Conservation (phyloP, 2,113 vertebrate genomes). For the Gracilinanus agilis region DNA sequence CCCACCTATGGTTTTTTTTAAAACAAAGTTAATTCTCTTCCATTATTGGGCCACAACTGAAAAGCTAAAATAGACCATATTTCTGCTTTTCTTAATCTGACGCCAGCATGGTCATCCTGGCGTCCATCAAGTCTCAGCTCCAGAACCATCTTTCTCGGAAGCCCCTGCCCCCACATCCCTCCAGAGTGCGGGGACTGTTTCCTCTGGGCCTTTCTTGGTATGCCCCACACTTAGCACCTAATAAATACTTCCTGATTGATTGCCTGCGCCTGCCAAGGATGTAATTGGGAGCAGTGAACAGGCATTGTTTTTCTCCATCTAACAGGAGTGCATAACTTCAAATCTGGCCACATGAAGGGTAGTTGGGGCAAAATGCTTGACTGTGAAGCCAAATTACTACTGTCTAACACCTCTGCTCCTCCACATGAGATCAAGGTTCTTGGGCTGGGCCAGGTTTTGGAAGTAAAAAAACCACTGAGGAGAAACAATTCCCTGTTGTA, state of each 20-base stretch:
- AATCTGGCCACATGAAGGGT: neutral
- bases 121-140: neutral
- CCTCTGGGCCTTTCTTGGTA: too few species aligned
- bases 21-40: neutral
- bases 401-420: neutral
- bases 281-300: neutral
- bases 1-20: too few species aligned
- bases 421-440: neutral
- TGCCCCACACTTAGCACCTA: neutral
- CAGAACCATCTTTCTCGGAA: neutral
- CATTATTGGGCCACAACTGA: constrained; percentile 16
- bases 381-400: neutral
- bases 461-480: neutral
- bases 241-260: neutral
- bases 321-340: neutral
- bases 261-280: too few species aligned
- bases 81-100: constrained; percentile 53
- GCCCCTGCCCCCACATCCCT: neutral
- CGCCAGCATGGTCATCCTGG: neutral
- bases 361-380: neutral
- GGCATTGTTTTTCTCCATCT: neutral
- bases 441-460: neutral
- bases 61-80: constrained; percentile 46
- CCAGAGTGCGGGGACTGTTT: too few species aligned
- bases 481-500: neutral